Conservation (phyloP, 1,140 invertebrate genomes). For the Stratiolaelaps scimitus region DNA sequence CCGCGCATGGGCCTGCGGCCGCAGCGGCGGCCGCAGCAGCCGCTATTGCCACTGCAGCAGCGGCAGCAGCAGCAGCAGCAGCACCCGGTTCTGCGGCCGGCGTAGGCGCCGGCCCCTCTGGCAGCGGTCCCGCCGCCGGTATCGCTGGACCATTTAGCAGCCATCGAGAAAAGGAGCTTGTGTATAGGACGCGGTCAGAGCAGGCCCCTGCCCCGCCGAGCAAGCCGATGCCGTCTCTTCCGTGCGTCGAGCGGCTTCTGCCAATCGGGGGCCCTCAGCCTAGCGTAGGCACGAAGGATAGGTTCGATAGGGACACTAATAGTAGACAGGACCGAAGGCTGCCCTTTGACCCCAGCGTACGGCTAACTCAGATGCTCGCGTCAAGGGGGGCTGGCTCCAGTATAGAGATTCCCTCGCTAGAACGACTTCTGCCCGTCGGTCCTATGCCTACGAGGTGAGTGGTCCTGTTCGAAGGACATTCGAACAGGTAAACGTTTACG, state of each 20-base stretch:
- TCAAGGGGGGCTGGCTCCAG: constrained; percentile 21
- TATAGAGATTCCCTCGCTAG: constrained; percentile 32
- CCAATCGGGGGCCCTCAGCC: constrained; percentile 20
- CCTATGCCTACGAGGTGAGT: constrained; percentile 30
- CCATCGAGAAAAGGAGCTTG: constrained; percentile 18
- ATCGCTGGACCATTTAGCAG: too few relatives aligned
- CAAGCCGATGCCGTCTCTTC: constrained; percentile 26
- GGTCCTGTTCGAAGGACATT: too few relatives aligned
- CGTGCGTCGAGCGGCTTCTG: constrained; percentile 26
- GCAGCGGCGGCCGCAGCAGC: too few relatives aligned
- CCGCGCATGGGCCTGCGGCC: background rate
- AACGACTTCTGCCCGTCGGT: constrained; percentile 35
- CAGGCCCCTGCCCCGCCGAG: constrained; percentile 12
- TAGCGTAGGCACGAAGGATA: constrained; percentile 17
- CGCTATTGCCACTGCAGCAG: too few relatives aligned
- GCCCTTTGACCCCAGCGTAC: constrained; percentile 13
- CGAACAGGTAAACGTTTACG: too few relatives aligned
- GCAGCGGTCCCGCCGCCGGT: too few relatives aligned
- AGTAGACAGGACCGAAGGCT: constrained; percentile 6
- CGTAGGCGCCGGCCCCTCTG: too few relatives aligned
- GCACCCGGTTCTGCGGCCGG: too few relatives aligned
- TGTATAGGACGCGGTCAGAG: constrained; percentile 28
- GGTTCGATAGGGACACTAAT: constrained; percentile 2
- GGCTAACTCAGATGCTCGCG: constrained; percentile 18
- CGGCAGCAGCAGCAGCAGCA: too few relatives aligned